Evolutionary conservation across 2,888 invertebrate genomes (phyloP).

Genomic region (Pterostichus madidus): DNA sequence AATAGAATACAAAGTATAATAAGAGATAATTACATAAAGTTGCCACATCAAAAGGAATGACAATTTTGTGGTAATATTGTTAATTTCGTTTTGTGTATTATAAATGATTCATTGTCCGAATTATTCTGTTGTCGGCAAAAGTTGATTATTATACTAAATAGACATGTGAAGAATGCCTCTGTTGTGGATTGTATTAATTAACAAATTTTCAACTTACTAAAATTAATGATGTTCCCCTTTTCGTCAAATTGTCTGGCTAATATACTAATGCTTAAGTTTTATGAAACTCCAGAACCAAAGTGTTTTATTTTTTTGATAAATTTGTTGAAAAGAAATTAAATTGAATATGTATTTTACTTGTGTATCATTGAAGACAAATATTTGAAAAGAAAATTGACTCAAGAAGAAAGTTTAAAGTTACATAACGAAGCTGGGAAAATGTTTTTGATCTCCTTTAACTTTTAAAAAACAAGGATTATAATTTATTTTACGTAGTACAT

Average conservation of each 20-base stretch:
- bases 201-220: conserved; percentile 26
- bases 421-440: conserved; percentile 30
- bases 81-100: conserved; percentile 7
- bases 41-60: conserved; percentile 50
- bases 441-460: conserved; percentile 31
- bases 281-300: neutral
- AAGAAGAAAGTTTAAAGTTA: conserved; percentile 39
- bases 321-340: conserved; percentile 34
- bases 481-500: neutral
- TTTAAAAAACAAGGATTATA: conserved; percentile 22
- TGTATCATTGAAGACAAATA: conserved; percentile 30
- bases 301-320: neutral
- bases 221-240: conserved; percentile 26
- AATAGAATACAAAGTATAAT: conserved; percentile 43
- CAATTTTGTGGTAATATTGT: conserved; percentile 34
- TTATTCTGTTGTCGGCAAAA: conserved; percentile 29
- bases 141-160: conserved; percentile 45
- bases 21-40: conserved; percentile 43
- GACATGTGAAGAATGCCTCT: conserved; percentile 21
- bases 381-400: conserved; percentile 38
- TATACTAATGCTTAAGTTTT: neutral
- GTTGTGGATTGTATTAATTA: conserved; percentile 19
- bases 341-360: conserved; percentile 10
- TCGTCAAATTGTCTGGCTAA: neutral
- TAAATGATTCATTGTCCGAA: conserved; percentile 43